Evolutionary conservation across 2,113 vertebrate genomes (phyloP).

Genomic region (Erythrocercus mccallii): DNA sequence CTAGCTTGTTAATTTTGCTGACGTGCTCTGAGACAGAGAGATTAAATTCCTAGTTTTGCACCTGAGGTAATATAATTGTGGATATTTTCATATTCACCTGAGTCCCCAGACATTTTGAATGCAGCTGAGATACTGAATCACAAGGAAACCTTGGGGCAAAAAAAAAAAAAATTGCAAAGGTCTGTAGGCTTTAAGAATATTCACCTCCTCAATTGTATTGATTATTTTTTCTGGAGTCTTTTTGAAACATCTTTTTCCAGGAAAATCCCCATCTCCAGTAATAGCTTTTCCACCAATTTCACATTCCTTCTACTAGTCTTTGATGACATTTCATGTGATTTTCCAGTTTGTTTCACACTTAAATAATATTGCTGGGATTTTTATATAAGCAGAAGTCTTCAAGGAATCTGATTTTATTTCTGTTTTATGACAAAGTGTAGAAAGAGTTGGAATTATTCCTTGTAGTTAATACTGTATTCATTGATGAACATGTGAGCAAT

Average conservation of each 20-base stretch:
- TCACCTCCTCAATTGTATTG: not conserved
- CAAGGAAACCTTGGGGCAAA: not conserved
- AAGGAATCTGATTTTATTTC: not conserved
- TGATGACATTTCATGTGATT: not conserved
- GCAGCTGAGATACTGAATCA: not conserved
- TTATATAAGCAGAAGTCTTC: not conserved
- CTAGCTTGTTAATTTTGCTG: not conserved
- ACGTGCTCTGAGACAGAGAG: not conserved
- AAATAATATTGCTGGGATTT: not conserved
- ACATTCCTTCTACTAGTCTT: not conserved
- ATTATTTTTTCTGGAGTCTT: not conserved
- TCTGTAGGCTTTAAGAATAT: not conserved
- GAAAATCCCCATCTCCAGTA: not conserved
- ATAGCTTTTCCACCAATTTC: not conserved
- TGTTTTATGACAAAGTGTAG: not conserved
- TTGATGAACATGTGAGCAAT: not conserved
- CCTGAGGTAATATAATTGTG: not conserved
- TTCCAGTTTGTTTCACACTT: not conserved
- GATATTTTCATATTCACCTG: not conserved
- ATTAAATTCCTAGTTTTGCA: not conserved
- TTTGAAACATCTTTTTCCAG: not conserved
- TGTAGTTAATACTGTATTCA: not conserved
- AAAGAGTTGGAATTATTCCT: not conserved
- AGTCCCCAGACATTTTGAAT: not conserved
- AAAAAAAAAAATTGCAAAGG: not conserved